Percentiles rank a stretch among this genome's conserved stretches.
phyloP scores from a whole-genome alignment of 2,113 vertebrate species.

The Mionectes macconnelli region DNA sequence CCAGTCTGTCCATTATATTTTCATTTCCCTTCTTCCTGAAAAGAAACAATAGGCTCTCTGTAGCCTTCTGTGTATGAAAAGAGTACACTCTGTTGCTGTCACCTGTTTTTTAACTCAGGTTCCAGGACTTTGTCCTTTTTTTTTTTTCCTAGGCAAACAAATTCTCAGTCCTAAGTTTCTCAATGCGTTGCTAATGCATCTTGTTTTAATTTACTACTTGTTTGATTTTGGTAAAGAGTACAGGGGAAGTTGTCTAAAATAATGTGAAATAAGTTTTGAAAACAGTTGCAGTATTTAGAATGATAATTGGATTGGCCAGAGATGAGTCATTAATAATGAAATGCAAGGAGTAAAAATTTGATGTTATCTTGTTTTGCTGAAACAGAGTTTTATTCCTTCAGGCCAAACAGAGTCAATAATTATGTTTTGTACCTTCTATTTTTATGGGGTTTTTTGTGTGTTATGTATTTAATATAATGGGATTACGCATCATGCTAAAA shows the following conservation, averaged over 20 bases:
- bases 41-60: background rate
- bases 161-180: background rate
- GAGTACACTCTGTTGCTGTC: background rate
- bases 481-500: background rate
- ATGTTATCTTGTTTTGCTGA: constrained; percentile 34
- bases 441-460: background rate
- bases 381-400: background rate
- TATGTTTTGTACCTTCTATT: constrained; percentile 10
- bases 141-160: background rate
- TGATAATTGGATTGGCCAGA: constrained; percentile 22
- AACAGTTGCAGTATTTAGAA: constrained; percentile 23
- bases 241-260: background rate
- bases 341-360: constrained; percentile 21
- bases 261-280: background rate
- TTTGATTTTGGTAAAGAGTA: background rate
- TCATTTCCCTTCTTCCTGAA: background rate
- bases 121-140: background rate
- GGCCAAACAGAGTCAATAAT: background rate
- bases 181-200: background rate
- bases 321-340: constrained; percentile 42
- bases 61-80: background rate
- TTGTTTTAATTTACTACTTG: constrained; percentile 5
- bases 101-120: background rate
- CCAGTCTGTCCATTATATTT: background rate
- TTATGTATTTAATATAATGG: background rate